Evolutionary conservation across 2,113 vertebrate species (phyloP).

Genomic region (Pseudorasbora parva): DNA sequence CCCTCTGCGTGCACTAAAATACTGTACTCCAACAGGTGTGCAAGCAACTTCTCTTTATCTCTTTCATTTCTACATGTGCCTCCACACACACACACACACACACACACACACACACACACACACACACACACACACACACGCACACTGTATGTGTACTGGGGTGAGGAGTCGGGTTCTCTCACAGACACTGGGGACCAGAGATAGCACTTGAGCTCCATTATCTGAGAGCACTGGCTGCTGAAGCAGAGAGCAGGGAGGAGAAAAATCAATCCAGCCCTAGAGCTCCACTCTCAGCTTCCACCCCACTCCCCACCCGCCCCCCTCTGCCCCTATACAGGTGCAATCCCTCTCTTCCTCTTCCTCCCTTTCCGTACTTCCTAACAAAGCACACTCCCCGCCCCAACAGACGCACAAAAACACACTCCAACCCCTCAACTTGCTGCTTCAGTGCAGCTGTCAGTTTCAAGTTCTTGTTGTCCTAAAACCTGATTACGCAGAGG

Average conservation of each 20-base stretch:
- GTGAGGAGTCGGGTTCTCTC: constrained; percentile 42
- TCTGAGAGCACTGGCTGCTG: constrained; percentile 42
- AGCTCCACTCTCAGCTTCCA: constrained; percentile 36
- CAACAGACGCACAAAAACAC: background rate
- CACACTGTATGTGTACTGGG: constrained; percentile 21
- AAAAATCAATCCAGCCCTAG: constrained; percentile 44
- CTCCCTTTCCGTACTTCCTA: constrained; percentile 14
- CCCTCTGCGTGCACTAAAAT: constrained; percentile 4
- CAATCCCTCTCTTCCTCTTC: constrained; percentile 27
- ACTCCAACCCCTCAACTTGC: background rate
- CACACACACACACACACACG: background rate
- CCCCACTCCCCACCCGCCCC: background rate
- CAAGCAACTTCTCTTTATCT: constrained; percentile 13
- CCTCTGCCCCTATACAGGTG: constrained; percentile 33
- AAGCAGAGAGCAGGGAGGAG: constrained; percentile 16
- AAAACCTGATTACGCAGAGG: constrained; percentile 45
- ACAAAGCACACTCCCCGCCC: constrained; percentile 6
- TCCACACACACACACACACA: background rate
- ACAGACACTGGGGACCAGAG: constrained; percentile 45
- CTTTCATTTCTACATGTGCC: constrained; percentile 21
- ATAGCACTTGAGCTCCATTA: constrained; percentile 55
- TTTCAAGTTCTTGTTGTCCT: constrained; percentile 33
- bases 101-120: no score
- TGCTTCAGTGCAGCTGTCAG: constrained; percentile 17
- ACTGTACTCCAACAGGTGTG: constrained; percentile 19